Evolutionary conservation across 2,888 invertebrate genomes (phyloP).

Genomic region (Horisme vitalbata): DNA sequence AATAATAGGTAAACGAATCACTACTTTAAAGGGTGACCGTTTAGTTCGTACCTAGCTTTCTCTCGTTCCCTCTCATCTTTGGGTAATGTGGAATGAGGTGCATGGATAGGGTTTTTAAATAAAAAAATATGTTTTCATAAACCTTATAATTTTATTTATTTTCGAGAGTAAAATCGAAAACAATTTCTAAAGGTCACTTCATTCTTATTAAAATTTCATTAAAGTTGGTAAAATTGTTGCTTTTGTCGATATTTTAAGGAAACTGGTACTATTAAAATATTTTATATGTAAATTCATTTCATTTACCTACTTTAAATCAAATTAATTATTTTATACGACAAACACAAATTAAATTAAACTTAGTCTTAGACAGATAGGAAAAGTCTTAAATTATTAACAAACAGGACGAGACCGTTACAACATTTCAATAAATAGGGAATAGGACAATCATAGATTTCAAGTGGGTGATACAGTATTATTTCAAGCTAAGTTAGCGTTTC

Average conservation of each 20-base stretch:
- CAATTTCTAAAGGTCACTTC: slow-evolving; percentile 64
- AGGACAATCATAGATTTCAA: too few relatives aligned
- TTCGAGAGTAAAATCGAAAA: slow-evolving; percentile 66
- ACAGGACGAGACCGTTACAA: slow-evolving; percentile 45
- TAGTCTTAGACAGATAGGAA: slow-evolving; percentile 28
- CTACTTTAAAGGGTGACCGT: too few relatives aligned
- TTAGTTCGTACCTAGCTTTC: too few relatives aligned
- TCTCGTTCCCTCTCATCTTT: too few relatives aligned
- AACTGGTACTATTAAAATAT: not conserved
- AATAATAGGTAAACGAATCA: too few relatives aligned
- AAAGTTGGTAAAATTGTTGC: not conserved
- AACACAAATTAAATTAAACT: slow-evolving; percentile 16
- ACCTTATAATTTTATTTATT: slow-evolving; percentile 42
- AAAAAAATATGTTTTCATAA: not conserved
- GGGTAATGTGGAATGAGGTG: too few relatives aligned
- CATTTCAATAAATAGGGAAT: slow-evolving; percentile 25
- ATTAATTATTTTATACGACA: slow-evolving; percentile 6
- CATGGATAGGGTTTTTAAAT: too few relatives aligned
- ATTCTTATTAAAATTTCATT: slow-evolving; percentile 64
- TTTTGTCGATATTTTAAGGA: slow-evolving; percentile 1
- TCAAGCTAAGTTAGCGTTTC: too few relatives aligned
- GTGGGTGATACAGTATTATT: too few relatives aligned
- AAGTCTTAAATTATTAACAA: slow-evolving; percentile 30
- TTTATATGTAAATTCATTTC: not conserved
- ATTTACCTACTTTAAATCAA: not conserved